A percentile compares a stretch with the other conserved stretches of the same genome.
phyloP scores from a whole-genome alignment of 2,113 vertebrate species.

The Cromileptes altivelis region DNA sequence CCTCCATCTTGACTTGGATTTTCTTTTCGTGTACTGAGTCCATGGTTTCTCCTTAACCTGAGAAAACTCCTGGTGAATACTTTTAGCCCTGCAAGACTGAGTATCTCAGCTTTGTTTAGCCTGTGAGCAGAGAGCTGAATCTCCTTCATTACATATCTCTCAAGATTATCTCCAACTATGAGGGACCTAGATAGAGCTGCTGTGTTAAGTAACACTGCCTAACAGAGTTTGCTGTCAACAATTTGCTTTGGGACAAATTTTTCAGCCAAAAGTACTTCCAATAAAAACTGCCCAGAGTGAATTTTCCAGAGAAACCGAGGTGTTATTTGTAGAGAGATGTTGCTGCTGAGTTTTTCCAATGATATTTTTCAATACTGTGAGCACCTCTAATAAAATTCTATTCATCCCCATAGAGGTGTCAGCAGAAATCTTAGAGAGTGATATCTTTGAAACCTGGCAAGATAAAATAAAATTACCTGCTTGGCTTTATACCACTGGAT shows the following conservation, averaged over 20 bases:
- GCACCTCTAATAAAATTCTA: background rate
- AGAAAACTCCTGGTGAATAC: background rate
- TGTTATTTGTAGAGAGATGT: background rate
- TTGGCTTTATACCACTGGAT: background rate
- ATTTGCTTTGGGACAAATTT: background rate
- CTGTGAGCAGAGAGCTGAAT: background rate
- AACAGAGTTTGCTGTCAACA: background rate
- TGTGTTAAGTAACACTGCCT: background rate
- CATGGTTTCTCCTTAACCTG: background rate
- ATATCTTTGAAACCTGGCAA: background rate
- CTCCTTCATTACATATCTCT: background rate
- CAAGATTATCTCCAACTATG: conserved; percentile 5
- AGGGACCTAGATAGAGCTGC: background rate
- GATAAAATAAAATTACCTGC: background rate
- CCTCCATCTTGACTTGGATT: background rate
- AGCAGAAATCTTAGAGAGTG: background rate
- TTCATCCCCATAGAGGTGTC: background rate
- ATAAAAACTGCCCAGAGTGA: background rate
- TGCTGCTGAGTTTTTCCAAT: background rate
- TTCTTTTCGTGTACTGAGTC: background rate
- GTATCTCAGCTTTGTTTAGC: conserved; percentile 15
- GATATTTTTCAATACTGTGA: background rate
- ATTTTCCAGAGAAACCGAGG: background rate
- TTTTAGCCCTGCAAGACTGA: background rate
- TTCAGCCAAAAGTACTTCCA: background rate